Conservation (phyloP, 1,140 invertebrate species). For the Spodoptera litura region DNA sequence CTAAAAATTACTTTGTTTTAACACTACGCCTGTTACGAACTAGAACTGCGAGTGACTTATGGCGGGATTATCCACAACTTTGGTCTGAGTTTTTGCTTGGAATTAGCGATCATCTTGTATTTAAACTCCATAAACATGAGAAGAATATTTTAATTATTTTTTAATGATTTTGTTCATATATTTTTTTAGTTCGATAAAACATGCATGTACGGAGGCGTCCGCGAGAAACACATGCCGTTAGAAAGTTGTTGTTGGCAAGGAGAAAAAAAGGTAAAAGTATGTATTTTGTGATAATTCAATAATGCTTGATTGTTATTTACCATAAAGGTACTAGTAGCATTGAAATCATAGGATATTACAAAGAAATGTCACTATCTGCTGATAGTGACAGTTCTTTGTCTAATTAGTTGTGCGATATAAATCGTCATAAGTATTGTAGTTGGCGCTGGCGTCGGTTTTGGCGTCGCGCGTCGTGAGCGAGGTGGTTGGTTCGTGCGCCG, state of each 20-base stretch:
- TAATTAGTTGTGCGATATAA: conserved; percentile 13
- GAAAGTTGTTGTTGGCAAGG: background rate
- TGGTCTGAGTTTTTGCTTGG: too few species aligned
- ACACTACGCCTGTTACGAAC: too few species aligned
- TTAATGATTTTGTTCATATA: background rate
- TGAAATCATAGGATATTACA: background rate
- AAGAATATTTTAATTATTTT: background rate
- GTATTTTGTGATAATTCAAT: background rate
- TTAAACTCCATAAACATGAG: background rate
- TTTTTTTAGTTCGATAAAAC: conserved; percentile 57
- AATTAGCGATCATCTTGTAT: background rate
- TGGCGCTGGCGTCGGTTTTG: conserved; percentile 20
- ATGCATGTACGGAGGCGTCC: conserved; percentile 47
- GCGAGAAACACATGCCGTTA: background rate
- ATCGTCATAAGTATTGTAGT: conserved; percentile 25
- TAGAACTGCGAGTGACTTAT: too few species aligned
- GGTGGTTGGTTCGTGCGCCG: conserved; percentile 28
- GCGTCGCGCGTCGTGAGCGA: conserved; percentile 22
- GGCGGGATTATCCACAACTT: too few species aligned
- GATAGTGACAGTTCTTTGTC: background rate
- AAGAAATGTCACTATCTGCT: background rate
- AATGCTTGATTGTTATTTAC: too few species aligned
- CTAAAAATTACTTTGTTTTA: too few species aligned
- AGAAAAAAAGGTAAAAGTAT: conserved; percentile 6
- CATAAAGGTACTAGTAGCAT: too few species aligned